These are phyloP conservation scores for Blastomussa wellsi DNA, from an alignment of 92 coral and sea anemone species.

Conservation along the genomic window DNA sequence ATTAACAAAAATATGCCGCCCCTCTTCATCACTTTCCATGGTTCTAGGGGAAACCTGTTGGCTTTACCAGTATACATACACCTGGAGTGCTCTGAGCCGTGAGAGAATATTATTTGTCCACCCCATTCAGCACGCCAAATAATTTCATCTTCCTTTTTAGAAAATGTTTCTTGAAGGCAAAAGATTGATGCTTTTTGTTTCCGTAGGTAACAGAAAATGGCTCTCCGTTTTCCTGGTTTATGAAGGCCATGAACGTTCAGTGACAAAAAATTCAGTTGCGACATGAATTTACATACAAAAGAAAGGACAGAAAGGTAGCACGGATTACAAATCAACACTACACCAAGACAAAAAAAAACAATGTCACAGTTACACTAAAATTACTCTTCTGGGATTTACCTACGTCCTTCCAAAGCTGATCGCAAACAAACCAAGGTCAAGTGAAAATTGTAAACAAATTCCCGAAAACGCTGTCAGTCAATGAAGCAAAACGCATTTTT, in stretches of 20 bases:
- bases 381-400: slow-evolving; percentile 11
- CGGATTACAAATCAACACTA: too few relatives aligned
- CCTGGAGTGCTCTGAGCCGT: slow-evolving; percentile 7
- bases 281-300: not conserved
- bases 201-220: not conserved
- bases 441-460: not conserved
- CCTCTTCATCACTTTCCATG: not conserved
- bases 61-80: not conserved
- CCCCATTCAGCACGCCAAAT: not conserved
- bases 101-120: not conserved
- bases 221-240: not conserved
- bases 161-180: not conserved
- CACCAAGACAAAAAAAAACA: too few relatives aligned
- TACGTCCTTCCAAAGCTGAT: not conserved
- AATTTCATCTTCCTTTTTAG: not conserved
- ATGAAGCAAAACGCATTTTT: not conserved
- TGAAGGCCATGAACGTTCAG: not conserved
- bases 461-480: not conserved
- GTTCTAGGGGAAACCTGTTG: not conserved
- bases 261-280: not conserved
- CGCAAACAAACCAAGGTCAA: not conserved
- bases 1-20: not conserved
- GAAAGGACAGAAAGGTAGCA: too few relatives aligned
- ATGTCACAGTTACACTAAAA: not conserved
- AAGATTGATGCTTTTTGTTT: not conserved